Conservation (phyloP, 2,888 invertebrate genomes). For the Sinohyriopsis cumingii region DNA sequence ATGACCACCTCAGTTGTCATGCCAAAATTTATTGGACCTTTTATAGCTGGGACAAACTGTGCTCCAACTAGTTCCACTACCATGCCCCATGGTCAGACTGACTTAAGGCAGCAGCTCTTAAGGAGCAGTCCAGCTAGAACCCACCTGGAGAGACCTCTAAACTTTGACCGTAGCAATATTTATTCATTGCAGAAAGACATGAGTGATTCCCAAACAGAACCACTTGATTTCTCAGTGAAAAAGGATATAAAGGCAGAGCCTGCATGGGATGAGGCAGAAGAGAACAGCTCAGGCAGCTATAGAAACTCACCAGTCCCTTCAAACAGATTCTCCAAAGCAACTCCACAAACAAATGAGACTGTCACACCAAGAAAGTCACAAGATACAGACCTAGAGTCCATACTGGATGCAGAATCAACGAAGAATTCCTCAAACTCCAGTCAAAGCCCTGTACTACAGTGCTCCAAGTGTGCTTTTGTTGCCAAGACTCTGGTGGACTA, state of each 20-base stretch:
- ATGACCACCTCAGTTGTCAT: constrained; percentile 34
- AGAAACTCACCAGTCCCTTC: too few relatives aligned
- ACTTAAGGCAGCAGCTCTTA: constrained; percentile 2
- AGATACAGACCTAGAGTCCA: background rate
- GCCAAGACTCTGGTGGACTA: constrained; percentile 60
- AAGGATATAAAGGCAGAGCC: constrained; percentile 35
- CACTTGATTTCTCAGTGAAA: constrained; percentile 26
- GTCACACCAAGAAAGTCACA: background rate
- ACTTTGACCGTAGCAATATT: too few relatives aligned
- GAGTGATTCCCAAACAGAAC: constrained; percentile 26
- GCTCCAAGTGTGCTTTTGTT: constrained; percentile 60
- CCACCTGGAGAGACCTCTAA: too few relatives aligned
- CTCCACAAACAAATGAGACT: background rate
- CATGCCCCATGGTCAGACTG: constrained; percentile 3
- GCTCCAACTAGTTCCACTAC: constrained; percentile 31
- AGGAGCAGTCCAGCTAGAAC: constrained; percentile 2
- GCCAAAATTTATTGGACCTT: constrained; percentile 62
- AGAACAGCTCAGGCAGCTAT: background rate
- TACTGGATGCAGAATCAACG: constrained; percentile 1
- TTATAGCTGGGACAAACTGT: constrained; percentile 48
- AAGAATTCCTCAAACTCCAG: background rate
- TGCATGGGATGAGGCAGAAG: constrained; percentile 31
- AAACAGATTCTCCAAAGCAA: too few relatives aligned
- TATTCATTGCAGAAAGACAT: too few relatives aligned
- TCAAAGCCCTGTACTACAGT: constrained; percentile 44